These are phyloP conservation scores for Synergus umbraculus DNA, from an alignment of 2,888 invertebrate genomes.

Conservation along the genomic window DNA sequence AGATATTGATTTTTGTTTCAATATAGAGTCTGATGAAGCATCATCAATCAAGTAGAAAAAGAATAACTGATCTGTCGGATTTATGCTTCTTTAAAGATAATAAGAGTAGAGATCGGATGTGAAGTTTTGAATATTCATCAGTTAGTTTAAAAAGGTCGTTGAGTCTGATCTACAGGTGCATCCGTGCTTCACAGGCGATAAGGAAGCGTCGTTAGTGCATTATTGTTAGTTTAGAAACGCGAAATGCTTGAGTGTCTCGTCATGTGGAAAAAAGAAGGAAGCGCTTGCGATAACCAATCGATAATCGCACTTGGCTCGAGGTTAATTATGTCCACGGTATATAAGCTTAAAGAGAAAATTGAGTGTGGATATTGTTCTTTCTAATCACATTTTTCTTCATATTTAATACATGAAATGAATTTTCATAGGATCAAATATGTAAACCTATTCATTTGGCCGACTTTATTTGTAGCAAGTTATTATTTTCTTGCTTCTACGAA, in stretches of 20 bases:
- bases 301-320: constrained; percentile 26
- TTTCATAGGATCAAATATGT: no score
- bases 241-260: constrained; percentile 17
- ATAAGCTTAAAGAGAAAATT: background rate
- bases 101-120: background rate
- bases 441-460: no score
- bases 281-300: background rate
- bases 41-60: background rate
- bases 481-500: no score
- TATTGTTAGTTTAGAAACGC: constrained; percentile 19
- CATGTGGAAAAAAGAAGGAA: constrained; percentile 23
- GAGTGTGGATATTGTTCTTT: background rate
- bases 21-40: background rate
- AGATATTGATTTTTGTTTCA: background rate
- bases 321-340: constrained; percentile 2
- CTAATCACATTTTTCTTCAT: background rate
- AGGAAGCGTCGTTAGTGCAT: background rate
- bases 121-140: background rate
- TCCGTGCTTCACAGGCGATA: constrained; percentile 19
- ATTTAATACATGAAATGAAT: background rate
- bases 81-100: background rate
- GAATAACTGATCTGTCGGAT: background rate
- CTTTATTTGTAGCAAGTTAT: no score
- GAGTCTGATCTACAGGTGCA: constrained; percentile 19
- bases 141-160: constrained; percentile 1